Percentiles rank a stretch among this genome's conserved stretches.
Evolutionary conservation across 2,113 vertebrate species (phyloP).

Genomic region (Ondatra zibethicus): DNA sequence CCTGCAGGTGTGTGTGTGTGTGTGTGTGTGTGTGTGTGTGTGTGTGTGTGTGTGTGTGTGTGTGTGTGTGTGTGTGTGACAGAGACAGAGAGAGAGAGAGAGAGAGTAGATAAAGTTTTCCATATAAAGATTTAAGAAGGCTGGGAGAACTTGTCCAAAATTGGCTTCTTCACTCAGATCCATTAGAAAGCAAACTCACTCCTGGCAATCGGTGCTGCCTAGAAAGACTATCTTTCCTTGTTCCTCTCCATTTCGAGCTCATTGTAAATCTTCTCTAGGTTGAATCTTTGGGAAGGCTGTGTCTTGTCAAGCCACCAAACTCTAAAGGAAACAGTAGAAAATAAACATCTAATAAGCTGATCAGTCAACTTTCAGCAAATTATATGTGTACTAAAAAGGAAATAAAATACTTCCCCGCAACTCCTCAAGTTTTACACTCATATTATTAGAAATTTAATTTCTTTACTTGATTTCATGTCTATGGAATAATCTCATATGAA

Average conservation of each 20-base stretch:
- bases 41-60: neutral
- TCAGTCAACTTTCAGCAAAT: conserved; percentile 15
- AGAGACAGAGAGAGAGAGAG: too few relatives aligned
- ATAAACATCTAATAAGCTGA: neutral
- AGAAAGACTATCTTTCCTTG: neutral
- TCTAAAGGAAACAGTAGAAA: conserved; percentile 8
- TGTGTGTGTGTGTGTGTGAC: neutral
- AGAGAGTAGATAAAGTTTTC: neutral
- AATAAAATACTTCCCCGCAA: neutral
- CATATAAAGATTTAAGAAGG: neutral
- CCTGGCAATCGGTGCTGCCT: neutral
- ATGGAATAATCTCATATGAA: neutral
- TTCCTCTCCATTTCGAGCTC: neutral
- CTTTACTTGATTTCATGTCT: neutral
- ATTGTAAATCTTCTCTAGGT: neutral
- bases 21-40: neutral
- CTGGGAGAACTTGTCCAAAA: neutral
- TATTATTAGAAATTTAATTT: neutral
- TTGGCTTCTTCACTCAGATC: neutral
- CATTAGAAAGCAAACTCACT: neutral
- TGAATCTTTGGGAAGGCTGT: neutral
- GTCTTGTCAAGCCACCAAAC: neutral
- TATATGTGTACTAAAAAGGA: neutral
- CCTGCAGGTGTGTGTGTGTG: neutral
- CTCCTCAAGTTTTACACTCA: neutral